Percentiles rank a stretch among this genome's conserved stretches.
These are phyloP conservation scores for Lethrus apterus DNA, from an alignment of 1,140 invertebrate genomes.

Conservation along the genomic window DNA sequence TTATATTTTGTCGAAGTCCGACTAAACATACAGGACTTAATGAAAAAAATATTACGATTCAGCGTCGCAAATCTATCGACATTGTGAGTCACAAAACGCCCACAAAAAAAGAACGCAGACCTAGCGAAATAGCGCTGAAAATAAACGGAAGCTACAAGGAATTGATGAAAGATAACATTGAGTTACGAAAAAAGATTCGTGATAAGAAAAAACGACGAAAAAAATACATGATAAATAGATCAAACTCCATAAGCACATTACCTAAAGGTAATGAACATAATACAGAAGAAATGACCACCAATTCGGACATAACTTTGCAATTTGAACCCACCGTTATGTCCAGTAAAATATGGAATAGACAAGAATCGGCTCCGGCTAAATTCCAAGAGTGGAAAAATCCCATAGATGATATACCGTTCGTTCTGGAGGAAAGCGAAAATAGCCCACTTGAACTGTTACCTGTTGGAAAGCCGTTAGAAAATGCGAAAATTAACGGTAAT, in stretches of 20 bases:
- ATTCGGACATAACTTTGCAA: conserved; percentile 3
- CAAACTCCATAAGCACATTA: conserved; percentile 27
- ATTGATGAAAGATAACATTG: conserved; percentile 43
- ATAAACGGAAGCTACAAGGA: conserved; percentile 54
- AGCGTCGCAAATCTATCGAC: conserved; percentile 53
- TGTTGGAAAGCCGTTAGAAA: conserved; percentile 14
- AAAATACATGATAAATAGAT: conserved; percentile 35
- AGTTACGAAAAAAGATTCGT: conserved; percentile 35
- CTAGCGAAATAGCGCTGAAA: conserved; percentile 69
- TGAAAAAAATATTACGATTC: conserved; percentile 37
- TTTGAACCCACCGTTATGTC: conserved; percentile 16
- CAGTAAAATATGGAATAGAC: conserved; percentile 19
- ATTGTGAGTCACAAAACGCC: conserved; percentile 45
- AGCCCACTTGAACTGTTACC: conserved; percentile 24
- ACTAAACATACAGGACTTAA: conserved; percentile 32
- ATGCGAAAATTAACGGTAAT: conserved; percentile 19
- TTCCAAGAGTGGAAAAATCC: conserved; percentile 23
- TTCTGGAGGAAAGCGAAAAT: conserved; percentile 36
- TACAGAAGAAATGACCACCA: background rate
- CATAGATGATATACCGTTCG: conserved; percentile 36
- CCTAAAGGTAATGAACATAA: conserved; percentile 33
- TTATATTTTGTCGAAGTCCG: conserved; percentile 33
- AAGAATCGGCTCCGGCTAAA: conserved; percentile 18
- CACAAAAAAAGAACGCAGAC: conserved; percentile 52
- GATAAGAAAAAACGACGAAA: conserved; percentile 43